phyloP scores from a whole-genome alignment of 1,140 invertebrate genomes.

The Cyrtorhinus lividipennis region DNA sequence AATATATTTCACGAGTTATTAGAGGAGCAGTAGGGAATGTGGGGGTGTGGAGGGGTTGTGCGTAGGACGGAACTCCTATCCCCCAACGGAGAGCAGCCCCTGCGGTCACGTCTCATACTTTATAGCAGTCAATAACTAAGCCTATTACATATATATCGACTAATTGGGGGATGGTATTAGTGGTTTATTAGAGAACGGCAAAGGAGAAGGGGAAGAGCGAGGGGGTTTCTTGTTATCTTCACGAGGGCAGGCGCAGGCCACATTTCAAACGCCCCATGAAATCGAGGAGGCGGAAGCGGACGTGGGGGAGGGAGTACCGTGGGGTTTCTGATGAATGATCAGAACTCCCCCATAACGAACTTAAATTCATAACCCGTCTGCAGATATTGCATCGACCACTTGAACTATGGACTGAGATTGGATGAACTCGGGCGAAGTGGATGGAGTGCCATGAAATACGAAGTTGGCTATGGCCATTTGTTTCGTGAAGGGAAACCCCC shows the following conservation, averaged over 20 bases:
- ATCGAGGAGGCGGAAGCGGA: neutral
- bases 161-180: constrained; percentile 14
- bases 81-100: neutral
- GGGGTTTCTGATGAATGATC: neutral
- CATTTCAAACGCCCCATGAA: neutral
- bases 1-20: no score
- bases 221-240: constrained; percentile 15
- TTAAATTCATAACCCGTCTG: neutral
- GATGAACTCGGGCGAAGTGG: no score
- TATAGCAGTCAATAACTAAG: constrained; percentile 15
- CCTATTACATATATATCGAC: constrained; percentile 16
- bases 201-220: neutral
- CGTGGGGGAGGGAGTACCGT: neutral
- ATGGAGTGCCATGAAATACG: no score
- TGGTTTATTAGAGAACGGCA: constrained; percentile 12
- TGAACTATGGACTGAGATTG: no score
- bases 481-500: no score
- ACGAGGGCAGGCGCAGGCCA: constrained; percentile 10
- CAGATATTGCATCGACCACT: no score
- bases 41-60: no score
- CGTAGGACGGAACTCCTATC: neutral
- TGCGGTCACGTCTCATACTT: constrained; percentile 11
- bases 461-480: no score
- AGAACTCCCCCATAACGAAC: neutral
- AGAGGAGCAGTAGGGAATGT: no score